Conservation (phyloP, 2,113 vertebrate genomes). For the Aviceda subcristata region DNA sequence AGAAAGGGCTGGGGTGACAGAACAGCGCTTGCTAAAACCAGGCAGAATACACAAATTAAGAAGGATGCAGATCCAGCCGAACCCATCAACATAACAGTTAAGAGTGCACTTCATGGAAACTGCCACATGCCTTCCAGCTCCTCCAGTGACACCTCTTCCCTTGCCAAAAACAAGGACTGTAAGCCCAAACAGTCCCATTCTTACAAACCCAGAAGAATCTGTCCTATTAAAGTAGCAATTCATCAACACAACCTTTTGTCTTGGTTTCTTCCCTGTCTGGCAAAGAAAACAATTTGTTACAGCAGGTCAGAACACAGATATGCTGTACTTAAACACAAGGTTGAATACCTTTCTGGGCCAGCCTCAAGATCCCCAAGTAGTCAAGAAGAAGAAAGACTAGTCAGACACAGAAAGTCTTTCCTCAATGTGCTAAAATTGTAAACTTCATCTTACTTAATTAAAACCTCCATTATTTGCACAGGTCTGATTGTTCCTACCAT, state of each 20-base stretch:
- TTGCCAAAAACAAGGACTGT: not conserved
- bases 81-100: not conserved
- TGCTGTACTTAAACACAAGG: not conserved
- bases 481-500: not conserved
- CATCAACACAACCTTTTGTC: not conserved
- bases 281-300: not conserved
- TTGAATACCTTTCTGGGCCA: not conserved
- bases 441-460: conserved; percentile 19
- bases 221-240: not conserved
- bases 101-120: not conserved
- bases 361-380: not conserved
- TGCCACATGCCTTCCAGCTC: not conserved
- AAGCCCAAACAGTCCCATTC: not conserved
- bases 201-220: not conserved
- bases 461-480: conserved; percentile 19
- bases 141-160: not conserved
- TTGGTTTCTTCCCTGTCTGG: not conserved
- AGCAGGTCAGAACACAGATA: not conserved
- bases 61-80: not conserved
- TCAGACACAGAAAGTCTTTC: not conserved
- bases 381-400: not conserved
- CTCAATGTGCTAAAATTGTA: not conserved
- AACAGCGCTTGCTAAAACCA: not conserved
- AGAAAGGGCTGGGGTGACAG: not conserved
- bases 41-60: not conserved